phyloP scores from a whole-genome alignment of 2,888 invertebrate genomes.

The Hesperia comma region DNA sequence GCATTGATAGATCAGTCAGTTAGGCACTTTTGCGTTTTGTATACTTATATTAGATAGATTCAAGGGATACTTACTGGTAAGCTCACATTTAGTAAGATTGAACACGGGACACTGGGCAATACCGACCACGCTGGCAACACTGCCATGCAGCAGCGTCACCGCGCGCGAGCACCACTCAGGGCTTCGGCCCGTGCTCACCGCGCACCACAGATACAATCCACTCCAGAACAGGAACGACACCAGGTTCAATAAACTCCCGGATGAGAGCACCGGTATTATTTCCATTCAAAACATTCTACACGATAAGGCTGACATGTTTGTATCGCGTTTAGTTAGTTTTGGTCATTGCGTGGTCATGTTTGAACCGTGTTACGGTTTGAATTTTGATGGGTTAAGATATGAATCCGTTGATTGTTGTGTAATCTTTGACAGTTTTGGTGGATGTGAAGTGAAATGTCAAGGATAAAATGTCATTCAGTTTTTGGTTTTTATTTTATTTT shows the following conservation, averaged over 20 bases:
- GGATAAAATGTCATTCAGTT: not conserved
- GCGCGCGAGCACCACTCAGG: slow-evolving; percentile 70
- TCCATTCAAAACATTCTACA: slow-evolving; percentile 52
- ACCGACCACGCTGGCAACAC: slow-evolving; percentile 60
- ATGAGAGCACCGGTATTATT: slow-evolving; percentile 54
- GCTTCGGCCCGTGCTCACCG: slow-evolving; percentile 45
- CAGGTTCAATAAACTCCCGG: slow-evolving; percentile 57
- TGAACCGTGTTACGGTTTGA: not conserved
- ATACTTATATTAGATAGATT: no score
- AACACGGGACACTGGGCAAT: slow-evolving; percentile 62
- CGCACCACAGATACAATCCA: slow-evolving; percentile 57
- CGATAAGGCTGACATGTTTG: not conserved
- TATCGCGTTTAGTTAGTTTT: slow-evolving; percentile 1
- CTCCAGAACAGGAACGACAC: slow-evolving; percentile 69
- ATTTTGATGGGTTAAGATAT: no score
- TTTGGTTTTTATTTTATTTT: not conserved
- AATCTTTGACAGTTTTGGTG: not conserved
- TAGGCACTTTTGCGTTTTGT: no score
- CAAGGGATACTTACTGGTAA: slow-evolving; percentile 57
- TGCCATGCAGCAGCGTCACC: slow-evolving; percentile 68
- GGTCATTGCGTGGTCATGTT: not conserved
- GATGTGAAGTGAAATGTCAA: not conserved
- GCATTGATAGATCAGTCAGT: no score
- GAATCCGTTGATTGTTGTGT: not conserved
- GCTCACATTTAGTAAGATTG: slow-evolving; percentile 50